Percentiles rank a stretch among this genome's conserved stretches.
These are phyloP conservation scores for Charina bottae DNA, from an alignment of 2,113 vertebrate species.

Conservation along the genomic window DNA sequence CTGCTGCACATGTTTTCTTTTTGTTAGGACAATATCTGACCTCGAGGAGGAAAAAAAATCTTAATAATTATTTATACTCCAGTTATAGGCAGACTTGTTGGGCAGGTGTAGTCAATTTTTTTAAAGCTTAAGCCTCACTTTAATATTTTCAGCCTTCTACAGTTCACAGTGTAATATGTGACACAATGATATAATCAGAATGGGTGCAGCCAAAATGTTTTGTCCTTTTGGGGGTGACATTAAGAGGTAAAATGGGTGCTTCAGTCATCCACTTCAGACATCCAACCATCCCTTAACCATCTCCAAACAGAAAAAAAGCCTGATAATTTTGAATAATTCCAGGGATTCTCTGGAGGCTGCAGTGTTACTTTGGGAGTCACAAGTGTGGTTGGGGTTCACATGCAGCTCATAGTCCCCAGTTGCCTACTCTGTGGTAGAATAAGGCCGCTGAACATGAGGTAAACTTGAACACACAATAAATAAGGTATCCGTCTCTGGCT, in stretches of 20 bases:
- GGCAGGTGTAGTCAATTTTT: neutral
- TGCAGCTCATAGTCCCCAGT: neutral
- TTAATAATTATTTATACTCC: conserved; percentile 12
- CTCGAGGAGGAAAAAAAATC: conserved; percentile 1
- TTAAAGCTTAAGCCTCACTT: neutral
- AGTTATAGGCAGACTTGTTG: neutral
- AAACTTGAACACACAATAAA: neutral
- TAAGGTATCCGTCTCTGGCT: neutral
- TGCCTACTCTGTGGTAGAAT: neutral
- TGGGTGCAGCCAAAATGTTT: neutral
- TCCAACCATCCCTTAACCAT: neutral
- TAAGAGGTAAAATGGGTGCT: neutral
- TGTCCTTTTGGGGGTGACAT: neutral
- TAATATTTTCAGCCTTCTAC: neutral
- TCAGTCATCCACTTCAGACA: too few relatives aligned
- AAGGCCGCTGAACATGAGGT: neutral
- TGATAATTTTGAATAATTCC: neutral
- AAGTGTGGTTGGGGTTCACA: neutral
- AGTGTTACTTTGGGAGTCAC: neutral
- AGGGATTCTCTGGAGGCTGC: neutral
- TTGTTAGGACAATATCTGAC: neutral
- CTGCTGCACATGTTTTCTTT: neutral
- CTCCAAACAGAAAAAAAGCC: neutral
- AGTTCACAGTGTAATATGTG: neutral
- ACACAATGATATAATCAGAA: neutral